These are phyloP conservation scores for Noctua janthina DNA, from an alignment of 2,888 invertebrate species.

Conservation along the genomic window DNA sequence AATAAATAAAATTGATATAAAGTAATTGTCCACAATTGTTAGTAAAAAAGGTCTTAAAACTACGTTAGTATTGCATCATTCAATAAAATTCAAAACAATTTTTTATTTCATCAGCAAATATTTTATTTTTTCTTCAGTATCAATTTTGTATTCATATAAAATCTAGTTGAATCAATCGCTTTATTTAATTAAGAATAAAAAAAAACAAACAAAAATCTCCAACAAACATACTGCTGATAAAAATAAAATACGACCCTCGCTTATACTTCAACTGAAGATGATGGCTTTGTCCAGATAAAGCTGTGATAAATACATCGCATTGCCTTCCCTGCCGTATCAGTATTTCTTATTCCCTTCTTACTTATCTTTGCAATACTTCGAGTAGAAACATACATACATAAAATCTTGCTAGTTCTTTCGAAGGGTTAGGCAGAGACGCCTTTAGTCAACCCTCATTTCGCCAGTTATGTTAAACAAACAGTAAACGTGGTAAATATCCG, in stretches of 20 bases:
- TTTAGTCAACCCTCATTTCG: not conserved
- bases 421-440: not conserved
- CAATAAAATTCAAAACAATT: too few relatives aligned
- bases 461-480: not conserved
- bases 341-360: constrained; percentile 30
- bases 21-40: too few relatives aligned
- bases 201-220: not conserved
- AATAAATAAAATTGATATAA: too few relatives aligned
- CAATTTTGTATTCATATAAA: not conserved
- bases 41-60: too few relatives aligned
- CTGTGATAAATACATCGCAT: constrained; percentile 67
- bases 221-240: constrained; percentile 54
- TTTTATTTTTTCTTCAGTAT: not conserved
- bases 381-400: not conserved
- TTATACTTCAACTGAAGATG: constrained; percentile 66
- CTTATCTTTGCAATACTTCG: not conserved
- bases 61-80: too few relatives aligned
- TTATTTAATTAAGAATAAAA: not conserved
- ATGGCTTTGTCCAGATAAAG: constrained; percentile 71
- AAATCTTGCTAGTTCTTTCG: not conserved
- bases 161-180: not conserved
- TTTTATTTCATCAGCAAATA: too few relatives aligned
- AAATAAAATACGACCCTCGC: constrained; percentile 52
- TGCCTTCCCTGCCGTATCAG: constrained; percentile 37
- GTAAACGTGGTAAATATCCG: too few relatives aligned